Base-by-base conservation (phyloP, 53 echinoderm and acorn worm genomes). In the Actinopyga echinites region DNA sequence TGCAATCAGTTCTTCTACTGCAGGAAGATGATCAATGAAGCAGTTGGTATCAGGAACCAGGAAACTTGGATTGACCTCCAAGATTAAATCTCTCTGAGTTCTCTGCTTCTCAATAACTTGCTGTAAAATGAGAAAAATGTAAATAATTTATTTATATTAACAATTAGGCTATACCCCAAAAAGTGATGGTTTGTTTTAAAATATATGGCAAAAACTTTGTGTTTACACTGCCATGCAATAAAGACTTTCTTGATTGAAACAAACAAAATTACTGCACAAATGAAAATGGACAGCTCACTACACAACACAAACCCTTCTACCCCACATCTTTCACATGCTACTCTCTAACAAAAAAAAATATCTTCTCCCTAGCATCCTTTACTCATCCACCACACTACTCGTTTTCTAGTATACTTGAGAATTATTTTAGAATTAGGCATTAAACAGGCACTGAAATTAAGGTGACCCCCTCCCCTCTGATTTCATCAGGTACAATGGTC, bases 21-120 rank as follows among this genome's bases (percentile, higher is more conserved):
- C 80, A 5, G 80, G 66, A 20, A 99, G 91, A 45, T 99, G 94
- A 61, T 99, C 99, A 45, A 99, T 99, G 74, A 99, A 99, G 83
- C 94, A 92, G 83, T 99, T 99, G 67, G 99, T 99, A 83, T 99
- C 99, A 17, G 99, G 91, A 23, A 99, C 84, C 54, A 99, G 75
- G 82, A 90, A 92, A 36, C 80, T 34, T 22, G 99, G 94, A 45
- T 85, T 60, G 79, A 99, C 92, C 56, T 95, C 92, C 0, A 99
- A 49, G 79, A 89, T 89, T n/a, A 99, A 61, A 0, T 82, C 69
- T 24, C 92, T 86, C 56, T 94, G 92, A 6, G 89, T 83, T 3
- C 91, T 83, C 60, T 99, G 94, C 49, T 85, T 99, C 25, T 94
- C 94, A 34, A 99, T 85, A 10, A 95, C 88, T 35, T 94, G 93